Percentiles rank a stretch among this genome's conserved stretches.
Conservation (phyloP, 1,140 invertebrate genomes). For the Pseudomyrmex sp. region DNA sequence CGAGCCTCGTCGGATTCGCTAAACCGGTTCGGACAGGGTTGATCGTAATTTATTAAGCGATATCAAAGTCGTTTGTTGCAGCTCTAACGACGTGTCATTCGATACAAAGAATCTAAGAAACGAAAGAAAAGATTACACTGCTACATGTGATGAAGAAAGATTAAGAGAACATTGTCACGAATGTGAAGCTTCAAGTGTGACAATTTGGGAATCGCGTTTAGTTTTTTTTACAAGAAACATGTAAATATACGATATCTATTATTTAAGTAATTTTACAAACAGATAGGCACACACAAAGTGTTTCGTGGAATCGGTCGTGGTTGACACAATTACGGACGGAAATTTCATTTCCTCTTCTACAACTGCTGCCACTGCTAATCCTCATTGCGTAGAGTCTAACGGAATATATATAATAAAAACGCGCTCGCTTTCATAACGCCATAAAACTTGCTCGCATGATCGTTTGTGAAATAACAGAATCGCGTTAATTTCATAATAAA, state of each 20-base stretch:
- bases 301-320: background rate
- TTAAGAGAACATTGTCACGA: background rate
- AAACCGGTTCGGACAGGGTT: conserved; percentile 68
- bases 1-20: background rate
- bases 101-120: conserved; percentile 26
- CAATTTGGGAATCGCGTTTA: too few species aligned
- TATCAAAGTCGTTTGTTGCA: conserved; percentile 48
- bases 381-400: conserved; percentile 21
- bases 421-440: conserved; percentile 24
- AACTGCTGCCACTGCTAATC: background rate
- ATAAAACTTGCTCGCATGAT: conserved; percentile 23
- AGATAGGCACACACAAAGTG: background rate
- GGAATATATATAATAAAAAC: conserved; percentile 29
- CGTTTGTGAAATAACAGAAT: background rate
- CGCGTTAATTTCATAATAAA: too few species aligned
- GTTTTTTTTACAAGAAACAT: background rate
- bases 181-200: background rate
- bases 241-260: background rate
- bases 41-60: conserved; percentile 51
- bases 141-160: background rate
- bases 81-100: conserved; percentile 49
- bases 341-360: conserved; percentile 13
- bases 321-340: background rate
- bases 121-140: background rate
- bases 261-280: background rate